phyloP scores from a whole-genome alignment of 2,113 vertebrate genomes.

The Trichechus manatus region DNA sequence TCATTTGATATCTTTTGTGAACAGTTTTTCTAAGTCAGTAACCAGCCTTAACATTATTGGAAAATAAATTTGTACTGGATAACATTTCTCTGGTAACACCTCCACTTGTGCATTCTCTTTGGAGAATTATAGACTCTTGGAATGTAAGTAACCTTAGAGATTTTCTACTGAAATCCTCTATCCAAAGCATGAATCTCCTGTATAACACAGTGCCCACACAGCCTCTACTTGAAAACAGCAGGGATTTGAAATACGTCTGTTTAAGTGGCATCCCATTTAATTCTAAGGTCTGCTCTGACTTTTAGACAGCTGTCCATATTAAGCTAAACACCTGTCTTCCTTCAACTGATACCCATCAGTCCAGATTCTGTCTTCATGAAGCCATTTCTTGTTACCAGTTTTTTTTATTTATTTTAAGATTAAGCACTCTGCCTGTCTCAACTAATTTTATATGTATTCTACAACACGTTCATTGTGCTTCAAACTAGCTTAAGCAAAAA shows the following conservation, averaged over 20 bases:
- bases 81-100: not conserved
- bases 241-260: not conserved
- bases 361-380: not conserved
- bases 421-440: not conserved
- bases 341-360: not conserved
- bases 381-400: not conserved
- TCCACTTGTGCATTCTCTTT: not conserved
- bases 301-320: not conserved
- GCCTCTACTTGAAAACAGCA: not conserved
- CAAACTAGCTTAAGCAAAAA: not conserved
- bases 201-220: not conserved
- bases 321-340: not conserved
- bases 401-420: not conserved
- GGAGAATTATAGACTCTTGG: not conserved
- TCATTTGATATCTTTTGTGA: not conserved
- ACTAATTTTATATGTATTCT: not conserved
- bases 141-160: not conserved
- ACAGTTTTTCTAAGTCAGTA: not conserved
- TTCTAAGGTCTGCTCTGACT: not conserved
- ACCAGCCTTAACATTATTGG: not conserved
- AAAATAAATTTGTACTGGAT: slow-evolving; percentile 24
- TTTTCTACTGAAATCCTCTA: not conserved
- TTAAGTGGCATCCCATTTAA: not conserved
- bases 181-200: not conserved
- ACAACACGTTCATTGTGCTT: not conserved